Percentiles rank a stretch among this genome's conserved stretches.
phyloP scores from a whole-genome alignment of 2,888 invertebrate species.

The Pseudococcus longispinus region DNA sequence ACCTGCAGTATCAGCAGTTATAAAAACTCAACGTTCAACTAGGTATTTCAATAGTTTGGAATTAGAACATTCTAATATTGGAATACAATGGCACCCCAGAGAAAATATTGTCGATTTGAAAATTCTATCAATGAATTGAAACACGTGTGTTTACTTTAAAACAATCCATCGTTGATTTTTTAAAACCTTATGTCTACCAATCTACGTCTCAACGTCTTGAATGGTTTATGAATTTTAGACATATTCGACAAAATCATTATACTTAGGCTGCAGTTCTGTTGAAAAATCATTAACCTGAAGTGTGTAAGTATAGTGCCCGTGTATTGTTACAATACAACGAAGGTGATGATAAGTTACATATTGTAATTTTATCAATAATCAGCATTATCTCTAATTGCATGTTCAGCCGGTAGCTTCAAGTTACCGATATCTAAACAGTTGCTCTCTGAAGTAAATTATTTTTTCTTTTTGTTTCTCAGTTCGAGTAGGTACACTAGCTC shows the following conservation, averaged over 20 bases:
- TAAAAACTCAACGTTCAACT: background rate
- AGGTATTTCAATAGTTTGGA: too few relatives aligned
- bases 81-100: background rate
- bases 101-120: background rate
- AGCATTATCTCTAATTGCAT: slow-evolving; percentile 3
- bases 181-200: too few relatives aligned
- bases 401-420: background rate
- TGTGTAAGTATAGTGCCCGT: background rate
- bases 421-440: background rate
- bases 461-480: background rate
- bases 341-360: background rate
- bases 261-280: background rate
- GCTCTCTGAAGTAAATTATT: background rate
- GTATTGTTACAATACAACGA: background rate
- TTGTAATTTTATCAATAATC: background rate
- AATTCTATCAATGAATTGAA: background rate
- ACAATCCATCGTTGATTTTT: background rate
- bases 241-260: too few relatives aligned
- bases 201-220: too few relatives aligned
- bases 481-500: background rate
- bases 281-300: background rate
- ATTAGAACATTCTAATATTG: background rate
- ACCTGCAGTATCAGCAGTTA: too few relatives aligned
- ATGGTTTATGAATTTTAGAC: background rate
- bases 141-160: background rate